A percentile compares a stretch with the other conserved stretches of the same genome.
Evolutionary conservation across 2,797 vertebrate genomes (phyloP).

Genomic region (Babyrousa celebensis): DNA sequence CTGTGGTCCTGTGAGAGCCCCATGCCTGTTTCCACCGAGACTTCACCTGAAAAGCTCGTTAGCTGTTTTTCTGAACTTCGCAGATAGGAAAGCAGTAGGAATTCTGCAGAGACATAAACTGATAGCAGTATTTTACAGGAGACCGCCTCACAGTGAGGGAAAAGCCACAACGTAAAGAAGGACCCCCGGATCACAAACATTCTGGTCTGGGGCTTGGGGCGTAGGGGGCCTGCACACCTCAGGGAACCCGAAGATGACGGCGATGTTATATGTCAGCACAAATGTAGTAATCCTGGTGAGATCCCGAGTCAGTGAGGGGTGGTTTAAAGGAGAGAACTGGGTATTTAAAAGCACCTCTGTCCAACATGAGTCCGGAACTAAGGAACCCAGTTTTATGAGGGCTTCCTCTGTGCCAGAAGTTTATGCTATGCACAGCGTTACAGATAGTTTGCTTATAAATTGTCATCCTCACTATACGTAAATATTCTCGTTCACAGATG

Average conservation of each 20-base stretch:
- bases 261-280: not conserved
- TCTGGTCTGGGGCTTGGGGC: not conserved
- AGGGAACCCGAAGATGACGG: not conserved
- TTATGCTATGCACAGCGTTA: not conserved
- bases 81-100: constrained; percentile 44
- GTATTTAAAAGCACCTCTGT: constrained; percentile 59
- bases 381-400: constrained; percentile 38
- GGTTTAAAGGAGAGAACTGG: constrained; percentile 4
- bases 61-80: constrained; percentile 48
- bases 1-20: constrained; percentile 6
- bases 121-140: not conserved
- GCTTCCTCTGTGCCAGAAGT: not conserved
- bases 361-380: not conserved
- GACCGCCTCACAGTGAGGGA: not conserved
- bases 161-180: not conserved
- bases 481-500: not conserved
- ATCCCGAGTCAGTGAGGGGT: not conserved
- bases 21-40: not conserved
- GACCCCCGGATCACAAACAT: not conserved
- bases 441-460: constrained; percentile 6
- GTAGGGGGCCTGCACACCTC: not conserved
- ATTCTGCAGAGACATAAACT: not conserved
- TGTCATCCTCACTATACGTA: constrained; percentile 20
- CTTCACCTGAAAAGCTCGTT: not conserved
- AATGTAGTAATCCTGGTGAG: not conserved